A percentile compares a stretch with the other conserved stretches of the same genome.
Evolutionary conservation across 2,797 vertebrate species (phyloP).

Genomic region (Myripristis murdjan): DNA sequence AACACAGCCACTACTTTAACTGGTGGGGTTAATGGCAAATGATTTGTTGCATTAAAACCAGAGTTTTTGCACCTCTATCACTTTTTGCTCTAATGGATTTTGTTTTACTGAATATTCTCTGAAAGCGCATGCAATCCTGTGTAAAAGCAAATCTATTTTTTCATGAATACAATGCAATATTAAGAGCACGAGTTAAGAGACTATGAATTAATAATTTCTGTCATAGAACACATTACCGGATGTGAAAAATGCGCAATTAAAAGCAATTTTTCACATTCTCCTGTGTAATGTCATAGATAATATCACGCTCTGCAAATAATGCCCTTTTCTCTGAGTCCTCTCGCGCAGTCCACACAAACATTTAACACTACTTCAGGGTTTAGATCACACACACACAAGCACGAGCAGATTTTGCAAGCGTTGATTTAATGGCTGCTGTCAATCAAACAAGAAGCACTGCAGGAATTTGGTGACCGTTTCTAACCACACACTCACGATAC

Average conservation of each 20-base stretch:
- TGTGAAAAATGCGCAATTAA: slow-evolving; percentile 63
- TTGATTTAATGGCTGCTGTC: too few relatives aligned
- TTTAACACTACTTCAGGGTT: not conserved
- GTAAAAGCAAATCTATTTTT: slow-evolving; percentile 77
- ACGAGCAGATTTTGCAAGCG: not conserved
- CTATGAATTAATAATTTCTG: slow-evolving; percentile 73
- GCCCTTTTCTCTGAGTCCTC: not conserved
- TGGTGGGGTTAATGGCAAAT: slow-evolving; percentile 85
- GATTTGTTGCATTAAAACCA: slow-evolving; percentile 85
- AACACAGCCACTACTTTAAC: slow-evolving; percentile 78
- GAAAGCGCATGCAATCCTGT: slow-evolving; percentile 78
- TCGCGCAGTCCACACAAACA: not conserved
- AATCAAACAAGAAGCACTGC: too few relatives aligned
- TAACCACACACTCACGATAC: too few relatives aligned
- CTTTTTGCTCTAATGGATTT: slow-evolving; percentile 84
- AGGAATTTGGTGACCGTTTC: too few relatives aligned
- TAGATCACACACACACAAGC: not conserved
- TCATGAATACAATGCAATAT: slow-evolving; percentile 77
- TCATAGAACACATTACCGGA: slow-evolving; percentile 43
- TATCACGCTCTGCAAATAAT: slow-evolving; percentile 18
- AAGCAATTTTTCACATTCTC: slow-evolving; percentile 32
- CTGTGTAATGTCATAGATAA: slow-evolving; percentile 26
- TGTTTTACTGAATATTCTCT: slow-evolving; percentile 76
- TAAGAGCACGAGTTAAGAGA: slow-evolving; percentile 77
- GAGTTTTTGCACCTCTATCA: slow-evolving; percentile 78